Base-by-base conservation (phyloP, 2,113 vertebrate species). In the Pimephales promelas region DNA sequence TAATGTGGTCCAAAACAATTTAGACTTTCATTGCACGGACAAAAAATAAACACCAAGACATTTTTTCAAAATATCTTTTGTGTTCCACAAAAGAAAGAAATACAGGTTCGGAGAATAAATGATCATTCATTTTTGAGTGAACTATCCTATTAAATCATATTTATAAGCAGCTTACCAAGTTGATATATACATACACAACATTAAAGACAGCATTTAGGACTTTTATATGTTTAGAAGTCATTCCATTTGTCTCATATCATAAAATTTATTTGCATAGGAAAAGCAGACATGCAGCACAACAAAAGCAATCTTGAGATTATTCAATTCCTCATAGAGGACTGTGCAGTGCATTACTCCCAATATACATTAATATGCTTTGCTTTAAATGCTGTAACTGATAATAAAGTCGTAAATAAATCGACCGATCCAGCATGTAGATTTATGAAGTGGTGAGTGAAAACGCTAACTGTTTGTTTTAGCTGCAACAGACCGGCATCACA, bases 251-350 rank as follows among this genome's bases (percentile, higher is more conserved):
- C 52, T 59, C 22, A 40, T 24, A 45, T 71, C 20, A 26, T 61
- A 61, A 79, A 79, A 45, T 61, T 3, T 2, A 40, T 83, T 86
- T 47, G 77, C 83, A 68, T 84, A 89, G 87, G 88, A 90, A 86
- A 85, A 85, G 68, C 49, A 80, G 87, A 78, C 34, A 24, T 88
- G 31, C 24, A 86, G 85, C 47, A 45, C 68, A 88, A 87, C 85
- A 89, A 87, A 92, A 36, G 86, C 66, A 28, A 87, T 70, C 49
- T 57, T 3, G 3, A 36, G 6, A 43, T 78, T 78, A 16, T 54
- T 79, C 36, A 26, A 61, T 61, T 78, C 76, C 76, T 79, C 76
- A 79, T 79, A 62, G 76, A 79, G 76, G 76, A 79, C 9, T 61
- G 56, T 45, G 76, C 62, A 79, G 56, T 79, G 76, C 36, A 20